A percentile compares a stretch with the other conserved stretches of the same genome.
Conservation (phyloP, 2,113 vertebrate genomes). For the Ia io region DNA sequence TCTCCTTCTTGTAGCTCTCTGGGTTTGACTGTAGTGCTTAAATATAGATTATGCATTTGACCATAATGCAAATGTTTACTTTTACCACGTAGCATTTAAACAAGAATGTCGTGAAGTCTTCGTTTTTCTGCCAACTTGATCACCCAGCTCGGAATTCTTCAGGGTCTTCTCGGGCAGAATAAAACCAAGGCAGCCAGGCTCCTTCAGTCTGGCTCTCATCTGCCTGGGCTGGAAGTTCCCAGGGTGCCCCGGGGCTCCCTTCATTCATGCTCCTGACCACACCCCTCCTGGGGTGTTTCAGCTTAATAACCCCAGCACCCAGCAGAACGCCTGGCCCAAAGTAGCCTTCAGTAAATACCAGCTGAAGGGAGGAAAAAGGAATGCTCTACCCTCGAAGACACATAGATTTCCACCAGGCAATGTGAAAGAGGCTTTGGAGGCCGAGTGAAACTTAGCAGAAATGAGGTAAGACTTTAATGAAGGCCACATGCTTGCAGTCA, state of each 20-base stretch:
- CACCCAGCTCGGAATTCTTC: neutral
- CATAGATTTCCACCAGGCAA: neutral
- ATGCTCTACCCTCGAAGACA: neutral
- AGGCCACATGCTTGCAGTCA: neutral
- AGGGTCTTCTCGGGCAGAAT: neutral
- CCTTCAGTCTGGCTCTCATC: neutral
- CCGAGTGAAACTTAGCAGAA: neutral
- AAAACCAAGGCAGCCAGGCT: neutral
- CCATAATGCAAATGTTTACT: slow-evolving; percentile 5
- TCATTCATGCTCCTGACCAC: neutral
- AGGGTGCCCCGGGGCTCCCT: neutral
- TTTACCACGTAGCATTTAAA: slow-evolving; percentile 9
- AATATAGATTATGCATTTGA: neutral
- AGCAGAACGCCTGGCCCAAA: neutral
- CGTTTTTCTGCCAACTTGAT: neutral
- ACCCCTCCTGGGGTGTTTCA: neutral
- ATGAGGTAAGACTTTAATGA: neutral
- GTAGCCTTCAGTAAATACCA: neutral
- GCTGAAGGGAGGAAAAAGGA: neutral
- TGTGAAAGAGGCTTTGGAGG: neutral
- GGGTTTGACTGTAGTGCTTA: neutral
- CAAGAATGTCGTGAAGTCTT: slow-evolving; percentile 18
- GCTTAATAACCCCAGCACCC: neutral
- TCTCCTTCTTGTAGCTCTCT: neutral
- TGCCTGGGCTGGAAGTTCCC: neutral